These are phyloP conservation scores for Nerophis lumbriciformis DNA, from an alignment of 2,113 vertebrate genomes.

Conservation along the genomic window DNA sequence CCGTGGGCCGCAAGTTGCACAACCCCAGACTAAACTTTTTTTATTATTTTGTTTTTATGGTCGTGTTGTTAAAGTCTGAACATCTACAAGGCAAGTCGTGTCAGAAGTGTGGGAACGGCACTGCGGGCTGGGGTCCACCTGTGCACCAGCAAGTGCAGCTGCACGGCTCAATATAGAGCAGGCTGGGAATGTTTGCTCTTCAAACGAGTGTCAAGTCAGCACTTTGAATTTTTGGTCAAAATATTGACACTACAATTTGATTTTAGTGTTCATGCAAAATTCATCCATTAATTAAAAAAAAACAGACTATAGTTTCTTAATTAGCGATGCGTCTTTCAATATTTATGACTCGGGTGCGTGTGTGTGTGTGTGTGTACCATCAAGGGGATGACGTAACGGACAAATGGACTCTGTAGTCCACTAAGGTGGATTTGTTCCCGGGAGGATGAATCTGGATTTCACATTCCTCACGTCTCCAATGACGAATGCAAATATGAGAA, in stretches of 20 bases:
- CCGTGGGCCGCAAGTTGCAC: no score
- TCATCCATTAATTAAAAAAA: background rate
- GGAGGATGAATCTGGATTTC: background rate
- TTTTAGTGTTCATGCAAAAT: background rate
- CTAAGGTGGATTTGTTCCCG: background rate
- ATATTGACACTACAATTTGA: background rate
- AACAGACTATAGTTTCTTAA: no score
- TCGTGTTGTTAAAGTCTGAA: background rate
- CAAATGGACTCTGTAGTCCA: background rate
- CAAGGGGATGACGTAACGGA: background rate
- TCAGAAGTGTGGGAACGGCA: constrained; percentile 34
- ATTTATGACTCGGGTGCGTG: no score
- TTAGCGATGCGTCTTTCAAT: no score
- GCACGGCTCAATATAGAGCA: constrained; percentile 32
- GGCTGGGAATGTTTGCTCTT: constrained; percentile 2
- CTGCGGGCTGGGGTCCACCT: constrained; percentile 41
- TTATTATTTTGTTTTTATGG: background rate
- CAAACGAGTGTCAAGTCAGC: background rate
- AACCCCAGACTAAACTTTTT: no score
- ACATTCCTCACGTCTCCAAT: background rate
- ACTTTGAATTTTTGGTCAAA: background rate
- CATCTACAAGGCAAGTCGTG: background rate
- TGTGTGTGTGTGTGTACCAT: constrained; percentile 1
- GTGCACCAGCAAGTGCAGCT: constrained; percentile 54
- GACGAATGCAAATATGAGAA: background rate